A percentile compares a stretch with the other conserved stretches of the same genome.
Conservation (phyloP, 2,888 invertebrate genomes). For the Lapara coniferarum region DNA sequence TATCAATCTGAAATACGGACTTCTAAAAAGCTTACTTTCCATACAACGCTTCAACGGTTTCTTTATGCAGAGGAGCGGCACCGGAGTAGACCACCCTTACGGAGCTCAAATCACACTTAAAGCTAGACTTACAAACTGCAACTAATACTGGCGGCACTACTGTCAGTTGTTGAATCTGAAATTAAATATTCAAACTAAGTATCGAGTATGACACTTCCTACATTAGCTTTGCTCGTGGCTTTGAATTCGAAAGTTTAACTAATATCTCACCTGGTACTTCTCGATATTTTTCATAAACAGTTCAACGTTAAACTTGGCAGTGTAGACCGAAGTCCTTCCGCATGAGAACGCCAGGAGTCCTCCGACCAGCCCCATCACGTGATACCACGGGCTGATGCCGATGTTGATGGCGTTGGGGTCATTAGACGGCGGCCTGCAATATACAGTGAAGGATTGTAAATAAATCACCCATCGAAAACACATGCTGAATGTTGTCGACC, state of each 20-base stretch:
- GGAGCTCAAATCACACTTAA: conserved; percentile 58
- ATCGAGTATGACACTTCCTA: neutral
- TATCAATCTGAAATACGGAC: no score
- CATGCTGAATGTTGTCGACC: no score
- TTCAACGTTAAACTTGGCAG: conserved; percentile 64
- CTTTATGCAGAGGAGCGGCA: conserved; percentile 66
- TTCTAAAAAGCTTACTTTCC: conserved; percentile 49
- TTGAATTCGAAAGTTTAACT: no score
- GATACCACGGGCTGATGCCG: conserved; percentile 66
- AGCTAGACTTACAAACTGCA: conserved; percentile 54
- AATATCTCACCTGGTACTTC: conserved; percentile 59
- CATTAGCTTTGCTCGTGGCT: neutral
- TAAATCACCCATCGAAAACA: no score
- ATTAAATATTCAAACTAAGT: neutral
- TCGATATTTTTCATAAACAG: conserved; percentile 62
- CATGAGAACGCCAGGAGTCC: conserved; percentile 36
- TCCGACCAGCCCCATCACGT: conserved; percentile 61
- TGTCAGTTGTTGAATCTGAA: conserved; percentile 53
- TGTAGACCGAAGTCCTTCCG: conserved; percentile 49
- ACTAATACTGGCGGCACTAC: conserved; percentile 68
- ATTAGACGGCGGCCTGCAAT: conserved; percentile 35
- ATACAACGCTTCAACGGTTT: conserved; percentile 51
- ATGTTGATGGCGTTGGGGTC: conserved; percentile 36
- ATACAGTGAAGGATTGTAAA: no score
- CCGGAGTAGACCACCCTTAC: conserved; percentile 56